Evolutionary conservation across 2,113 vertebrate species (phyloP).

Genomic region (Odobenus rosmarus): DNA sequence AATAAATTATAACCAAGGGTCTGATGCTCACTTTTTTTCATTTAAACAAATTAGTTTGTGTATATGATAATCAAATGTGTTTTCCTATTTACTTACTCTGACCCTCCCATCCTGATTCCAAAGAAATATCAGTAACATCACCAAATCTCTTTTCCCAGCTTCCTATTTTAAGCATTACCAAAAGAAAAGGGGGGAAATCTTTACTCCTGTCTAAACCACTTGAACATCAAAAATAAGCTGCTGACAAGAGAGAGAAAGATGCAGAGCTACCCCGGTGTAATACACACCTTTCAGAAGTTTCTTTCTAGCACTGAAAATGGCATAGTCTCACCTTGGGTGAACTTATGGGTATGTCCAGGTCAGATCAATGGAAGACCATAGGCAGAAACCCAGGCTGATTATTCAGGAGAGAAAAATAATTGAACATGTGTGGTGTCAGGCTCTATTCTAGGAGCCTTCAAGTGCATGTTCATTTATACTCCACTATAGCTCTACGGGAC

Average conservation of each 20-base stretch:
- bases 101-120: not conserved
- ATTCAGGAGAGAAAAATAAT: constrained; percentile 7
- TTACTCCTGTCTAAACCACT: constrained; percentile 15
- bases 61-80: not conserved
- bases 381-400: not conserved
- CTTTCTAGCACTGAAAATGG: constrained; percentile 13
- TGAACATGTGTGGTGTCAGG: not conserved
- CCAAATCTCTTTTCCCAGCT: not conserved
- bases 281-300: not conserved
- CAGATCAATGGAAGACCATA: not conserved
- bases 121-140: not conserved
- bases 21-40: not conserved
- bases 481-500: not conserved
- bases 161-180: constrained; percentile 24
- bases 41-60: not conserved
- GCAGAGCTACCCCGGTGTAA: not conserved
- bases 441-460: not conserved
- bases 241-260: not conserved
- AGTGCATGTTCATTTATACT: not conserved
- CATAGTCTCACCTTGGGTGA: not conserved
- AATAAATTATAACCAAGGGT: not conserved
- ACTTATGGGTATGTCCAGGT: not conserved
- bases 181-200: not conserved
- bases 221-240: constrained; percentile 36
- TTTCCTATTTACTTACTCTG: constrained; percentile 20